Base-by-base conservation (phyloP, 1,140 invertebrate species). In the Trachelipus rathkii region DNA sequence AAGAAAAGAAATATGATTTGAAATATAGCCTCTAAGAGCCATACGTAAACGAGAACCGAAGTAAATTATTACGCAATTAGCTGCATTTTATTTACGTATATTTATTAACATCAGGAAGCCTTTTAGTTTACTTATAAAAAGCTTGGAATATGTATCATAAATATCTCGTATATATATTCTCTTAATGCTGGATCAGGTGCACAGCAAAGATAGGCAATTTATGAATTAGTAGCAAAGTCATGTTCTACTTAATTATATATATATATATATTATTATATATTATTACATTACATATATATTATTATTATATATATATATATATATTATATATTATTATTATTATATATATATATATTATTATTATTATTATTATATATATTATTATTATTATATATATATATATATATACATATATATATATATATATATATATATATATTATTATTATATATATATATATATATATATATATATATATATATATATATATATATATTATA, bases 401-500 rank as follows among this genome's bases (percentile, higher is more conserved):
- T 13, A 19, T 13, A 60, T 60, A 60, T 60, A 60, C 8, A 60
- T 60, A 60, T 60, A 60, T 60, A 60, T 60, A 60, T 60, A 60
- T 60, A 60, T 60, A 60, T 60, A 60, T 60, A 60, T 60, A 50
- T 50, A 50, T 10, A 50, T 50, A 9, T 50, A 15, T 9, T 15
- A 50, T 9, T 9, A 15, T 50, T 10, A 50, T 50, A 50, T 50
- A 50, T 50, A 50, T 50, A 50, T 50, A 50, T 50, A 50, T 50
- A 50, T 50, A 50, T 50, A 50, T 50, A 50, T 50, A 50, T 50
- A 50, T 50, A 50, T 50, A 50, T 50, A 50, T 50, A 50, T 50
- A 50, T 50, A 50, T 50, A 50, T 50, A 50, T 50, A 50, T 50
- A 50, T 50, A 50, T 50, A 50, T n/a, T n/a, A n/a, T n/a, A n/a